These are phyloP conservation scores for Phalloptychus januarius DNA, from an alignment of 2,797 vertebrate species.

Conservation along the genomic window DNA sequence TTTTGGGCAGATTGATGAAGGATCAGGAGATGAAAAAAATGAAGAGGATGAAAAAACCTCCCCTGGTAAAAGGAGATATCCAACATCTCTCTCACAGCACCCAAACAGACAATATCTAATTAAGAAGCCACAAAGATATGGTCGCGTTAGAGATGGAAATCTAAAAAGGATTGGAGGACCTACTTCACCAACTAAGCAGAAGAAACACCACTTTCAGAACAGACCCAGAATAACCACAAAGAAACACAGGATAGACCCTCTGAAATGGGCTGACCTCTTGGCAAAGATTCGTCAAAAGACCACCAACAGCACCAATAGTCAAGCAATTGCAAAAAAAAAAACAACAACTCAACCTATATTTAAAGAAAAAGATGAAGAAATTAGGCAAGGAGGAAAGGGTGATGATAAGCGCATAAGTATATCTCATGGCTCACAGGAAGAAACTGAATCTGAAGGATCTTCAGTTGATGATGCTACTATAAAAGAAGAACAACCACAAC, in stretches of 20 bases:
- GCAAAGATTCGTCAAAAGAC: conserved; percentile 90
- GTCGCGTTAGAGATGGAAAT: conserved; percentile 43
- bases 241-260: conserved; percentile 89
- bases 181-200: conserved; percentile 73
- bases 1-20: conserved; percentile 79
- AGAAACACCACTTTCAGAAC: conserved; percentile 81
- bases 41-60: conserved; percentile 30
- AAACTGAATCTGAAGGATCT: conserved; percentile 77
- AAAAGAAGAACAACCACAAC: conserved; percentile 69
- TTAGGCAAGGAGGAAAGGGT: conserved; percentile 12
- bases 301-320: conserved; percentile 54
- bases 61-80: conserved; percentile 19
- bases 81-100: conserved; percentile 26
- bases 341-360: conserved; percentile 28
- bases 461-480: conserved; percentile 74
- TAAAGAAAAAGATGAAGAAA: conserved; percentile 16
- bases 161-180: conserved; percentile 46
- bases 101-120: conserved; percentile 44
- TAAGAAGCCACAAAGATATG: conserved; percentile 51
- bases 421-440: conserved; percentile 14
- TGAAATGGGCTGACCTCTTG: conserved; percentile 91
- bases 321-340: conserved; percentile 26
- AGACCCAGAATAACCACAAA: conserved; percentile 82
- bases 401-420: conserved; percentile 15
- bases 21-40: conserved; percentile 80